Conservation (phyloP, 1,140 invertebrate species). For the Lysiphlebus fabarum region DNA sequence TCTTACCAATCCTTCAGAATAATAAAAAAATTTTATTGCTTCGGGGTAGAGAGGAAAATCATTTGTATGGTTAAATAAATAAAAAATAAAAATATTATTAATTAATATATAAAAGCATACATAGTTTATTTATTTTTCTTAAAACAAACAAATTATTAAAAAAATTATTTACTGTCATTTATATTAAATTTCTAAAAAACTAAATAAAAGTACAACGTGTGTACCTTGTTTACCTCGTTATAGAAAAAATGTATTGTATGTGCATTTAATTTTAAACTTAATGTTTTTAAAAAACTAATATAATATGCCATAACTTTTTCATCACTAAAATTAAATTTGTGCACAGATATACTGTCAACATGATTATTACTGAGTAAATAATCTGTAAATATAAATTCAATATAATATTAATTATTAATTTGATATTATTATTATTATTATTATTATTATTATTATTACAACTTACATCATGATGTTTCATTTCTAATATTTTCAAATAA, state of each 20-base stretch:
- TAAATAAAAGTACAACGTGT: slow-evolving; percentile 26
- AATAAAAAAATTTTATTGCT: slow-evolving; percentile 99
- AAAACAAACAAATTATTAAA: not conserved
- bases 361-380: slow-evolving; percentile 99
- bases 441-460: slow-evolving; percentile 16
- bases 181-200: slow-evolving; percentile 21
- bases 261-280: slow-evolving; percentile 96
- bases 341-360: slow-evolving; percentile 98
- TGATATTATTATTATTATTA: not conserved
- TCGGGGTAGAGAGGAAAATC: slow-evolving; percentile 99
- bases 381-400: slow-evolving; percentile 68
- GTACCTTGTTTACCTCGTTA: slow-evolving; percentile 82
- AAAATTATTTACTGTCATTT: slow-evolving; percentile 4
- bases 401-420: no score
- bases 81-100: slow-evolving; percentile 14
- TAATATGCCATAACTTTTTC: slow-evolving; percentile 99
- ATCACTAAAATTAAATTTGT: slow-evolving; percentile 99
- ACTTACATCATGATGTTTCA: slow-evolving; percentile 97
- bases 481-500: slow-evolving; percentile 99
- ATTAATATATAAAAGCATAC: not conserved
- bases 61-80: slow-evolving; percentile 84
- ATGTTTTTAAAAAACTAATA: slow-evolving; percentile 97
- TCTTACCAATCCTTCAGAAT: slow-evolving; percentile 97
- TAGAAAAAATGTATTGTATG: slow-evolving; percentile 99
- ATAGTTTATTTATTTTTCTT: not conserved